A percentile compares a stretch with the other conserved stretches of the same genome.
phyloP scores from a whole-genome alignment of 2,797 vertebrate genomes.

The Amblyraja radiata region DNA sequence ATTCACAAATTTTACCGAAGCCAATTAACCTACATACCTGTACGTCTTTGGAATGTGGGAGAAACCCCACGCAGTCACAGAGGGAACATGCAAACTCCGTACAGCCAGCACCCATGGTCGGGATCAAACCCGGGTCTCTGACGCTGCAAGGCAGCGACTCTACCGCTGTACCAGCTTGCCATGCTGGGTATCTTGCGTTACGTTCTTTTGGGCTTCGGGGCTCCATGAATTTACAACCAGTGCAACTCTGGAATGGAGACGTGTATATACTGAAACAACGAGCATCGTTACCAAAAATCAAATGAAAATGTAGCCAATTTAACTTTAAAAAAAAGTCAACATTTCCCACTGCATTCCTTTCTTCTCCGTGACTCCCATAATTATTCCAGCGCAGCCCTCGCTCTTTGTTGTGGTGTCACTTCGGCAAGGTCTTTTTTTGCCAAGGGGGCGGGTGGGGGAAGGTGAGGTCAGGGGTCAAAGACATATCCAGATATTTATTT shows the following conservation, averaged over 20 bases:
- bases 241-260: not conserved
- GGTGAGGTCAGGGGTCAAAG: no score
- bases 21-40: no score
- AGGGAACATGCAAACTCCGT: no score
- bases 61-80: no score
- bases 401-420: not conserved
- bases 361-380: not conserved
- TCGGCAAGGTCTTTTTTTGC: not conserved
- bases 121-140: no score
- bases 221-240: not conserved
- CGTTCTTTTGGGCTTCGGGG: not conserved
- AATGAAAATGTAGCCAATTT: not conserved
- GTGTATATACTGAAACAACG: no score
- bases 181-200: not conserved
- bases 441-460: no score
- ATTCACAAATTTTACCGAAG: no score
- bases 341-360: not conserved
- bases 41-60: no score
- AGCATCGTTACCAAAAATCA: not conserved
- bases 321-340: not conserved
- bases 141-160: no score
- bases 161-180: no score
- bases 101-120: no score
- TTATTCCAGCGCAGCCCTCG: not conserved
- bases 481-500: not conserved